Evolutionary conservation across 2,113 vertebrate species (phyloP).

Genomic region (Physeter macrocephalus): DNA sequence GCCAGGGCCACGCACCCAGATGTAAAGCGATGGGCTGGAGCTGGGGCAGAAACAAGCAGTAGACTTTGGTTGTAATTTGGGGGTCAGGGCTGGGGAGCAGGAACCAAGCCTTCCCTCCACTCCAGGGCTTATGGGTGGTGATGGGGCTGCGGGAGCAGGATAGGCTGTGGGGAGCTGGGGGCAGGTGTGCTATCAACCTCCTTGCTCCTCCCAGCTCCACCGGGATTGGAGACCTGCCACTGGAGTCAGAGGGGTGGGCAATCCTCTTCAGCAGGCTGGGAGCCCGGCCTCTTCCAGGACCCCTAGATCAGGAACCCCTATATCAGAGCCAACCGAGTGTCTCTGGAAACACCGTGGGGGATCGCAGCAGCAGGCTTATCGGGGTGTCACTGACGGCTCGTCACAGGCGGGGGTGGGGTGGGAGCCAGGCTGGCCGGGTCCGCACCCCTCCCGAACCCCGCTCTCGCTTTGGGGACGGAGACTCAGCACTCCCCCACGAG

Average conservation of each 20-base stretch:
- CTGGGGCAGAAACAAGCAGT: not conserved
- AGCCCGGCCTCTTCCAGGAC: not conserved
- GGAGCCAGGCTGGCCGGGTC: not conserved
- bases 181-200: not conserved
- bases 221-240: not conserved
- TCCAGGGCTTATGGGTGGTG: not conserved
- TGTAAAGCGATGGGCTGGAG: slow-evolving; percentile 20
- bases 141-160: not conserved
- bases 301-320: not conserved
- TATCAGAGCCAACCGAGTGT: not conserved
- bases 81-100: not conserved
- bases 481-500: not conserved
- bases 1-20: slow-evolving; percentile 45
- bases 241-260: not conserved
- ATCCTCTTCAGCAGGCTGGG: not conserved
- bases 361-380: not conserved
- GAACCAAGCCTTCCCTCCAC: not conserved
- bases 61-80: not conserved
- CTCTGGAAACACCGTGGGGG: not conserved
- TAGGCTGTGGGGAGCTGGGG: not conserved
- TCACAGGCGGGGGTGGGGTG: not conserved
- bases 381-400: not conserved
- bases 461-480: not conserved
- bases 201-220: slow-evolving; percentile 18
- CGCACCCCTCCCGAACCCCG: not conserved